Evolutionary conservation across 2,113 vertebrate species (phyloP).

Genomic region (Parus major): DNA sequence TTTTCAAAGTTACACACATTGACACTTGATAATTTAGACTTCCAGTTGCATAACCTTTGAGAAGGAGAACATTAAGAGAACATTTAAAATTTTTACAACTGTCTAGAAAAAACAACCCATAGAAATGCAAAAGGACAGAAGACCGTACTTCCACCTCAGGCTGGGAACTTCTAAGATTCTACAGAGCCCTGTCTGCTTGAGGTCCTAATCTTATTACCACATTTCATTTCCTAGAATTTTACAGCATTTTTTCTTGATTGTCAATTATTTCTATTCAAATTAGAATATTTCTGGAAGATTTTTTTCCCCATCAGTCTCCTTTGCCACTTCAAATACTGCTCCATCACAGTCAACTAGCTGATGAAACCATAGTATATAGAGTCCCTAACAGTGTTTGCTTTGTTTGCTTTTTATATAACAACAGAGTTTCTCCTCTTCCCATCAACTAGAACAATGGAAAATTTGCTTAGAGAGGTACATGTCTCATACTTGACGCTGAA

Average conservation of each 20-base stretch:
- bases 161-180: neutral
- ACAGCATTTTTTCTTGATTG: neutral
- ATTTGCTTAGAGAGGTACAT: neutral
- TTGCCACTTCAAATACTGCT: neutral
- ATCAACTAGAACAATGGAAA: neutral
- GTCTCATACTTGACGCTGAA: conserved; percentile 43
- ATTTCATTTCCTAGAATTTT: neutral
- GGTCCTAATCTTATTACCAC: neutral
- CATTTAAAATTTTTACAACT: neutral
- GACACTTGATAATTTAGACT: neutral
- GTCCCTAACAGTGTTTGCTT: neutral
- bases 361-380: neutral
- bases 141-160: neutral
- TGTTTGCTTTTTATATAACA: neutral
- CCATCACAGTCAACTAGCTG: neutral
- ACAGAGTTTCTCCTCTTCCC: neutral
- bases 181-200: neutral
- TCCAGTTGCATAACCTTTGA: neutral
- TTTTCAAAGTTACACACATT: neutral
- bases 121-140: neutral
- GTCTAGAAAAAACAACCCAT: neutral
- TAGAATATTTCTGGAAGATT: neutral
- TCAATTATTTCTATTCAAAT: neutral
- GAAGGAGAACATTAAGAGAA: neutral
- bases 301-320: neutral